Conservation (phyloP, 2,113 vertebrate genomes). For the Catagonus wagneri region DNA sequence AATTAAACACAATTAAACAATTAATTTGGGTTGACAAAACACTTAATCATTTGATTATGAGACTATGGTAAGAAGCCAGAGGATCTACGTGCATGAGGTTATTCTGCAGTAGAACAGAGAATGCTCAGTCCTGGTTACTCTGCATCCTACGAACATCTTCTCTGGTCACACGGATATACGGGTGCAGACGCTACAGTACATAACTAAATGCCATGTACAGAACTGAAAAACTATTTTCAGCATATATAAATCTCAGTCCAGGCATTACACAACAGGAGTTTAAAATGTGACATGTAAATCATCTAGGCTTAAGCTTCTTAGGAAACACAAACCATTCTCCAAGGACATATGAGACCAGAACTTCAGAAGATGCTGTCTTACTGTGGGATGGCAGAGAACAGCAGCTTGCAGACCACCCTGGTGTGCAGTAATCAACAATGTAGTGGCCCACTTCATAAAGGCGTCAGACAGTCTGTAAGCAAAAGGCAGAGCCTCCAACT, state of each 20-base stretch:
- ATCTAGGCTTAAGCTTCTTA: constrained; percentile 73
- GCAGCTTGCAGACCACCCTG: constrained; percentile 75
- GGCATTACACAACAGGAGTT: constrained; percentile 75
- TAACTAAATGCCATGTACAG: constrained; percentile 52
- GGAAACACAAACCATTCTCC: constrained; percentile 80
- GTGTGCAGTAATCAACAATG: constrained; percentile 84
- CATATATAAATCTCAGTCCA: constrained; percentile 61
- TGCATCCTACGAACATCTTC: not conserved
- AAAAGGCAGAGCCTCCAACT: constrained; percentile 71
- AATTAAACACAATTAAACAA: constrained; percentile 36
- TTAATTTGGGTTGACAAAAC: constrained; percentile 59
- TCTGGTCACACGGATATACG: not conserved
- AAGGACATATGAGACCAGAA: constrained; percentile 76
- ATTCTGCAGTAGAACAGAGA: not conserved
- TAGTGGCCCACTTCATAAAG: constrained; percentile 76
- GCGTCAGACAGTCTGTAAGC: constrained; percentile 82
- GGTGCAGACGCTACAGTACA: not conserved
- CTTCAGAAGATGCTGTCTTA: constrained; percentile 80
- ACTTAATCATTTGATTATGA: constrained; percentile 45
- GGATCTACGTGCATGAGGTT: not conserved
- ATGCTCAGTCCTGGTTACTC: not conserved
- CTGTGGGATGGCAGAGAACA: constrained; percentile 75
- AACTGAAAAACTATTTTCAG: constrained; percentile 60
- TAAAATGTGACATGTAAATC: constrained; percentile 79
- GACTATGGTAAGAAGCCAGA: not conserved